These are phyloP conservation scores for Lordiphosa fenestrarum DNA, from an alignment of 2,888 invertebrate genomes.

Conservation along the genomic window DNA sequence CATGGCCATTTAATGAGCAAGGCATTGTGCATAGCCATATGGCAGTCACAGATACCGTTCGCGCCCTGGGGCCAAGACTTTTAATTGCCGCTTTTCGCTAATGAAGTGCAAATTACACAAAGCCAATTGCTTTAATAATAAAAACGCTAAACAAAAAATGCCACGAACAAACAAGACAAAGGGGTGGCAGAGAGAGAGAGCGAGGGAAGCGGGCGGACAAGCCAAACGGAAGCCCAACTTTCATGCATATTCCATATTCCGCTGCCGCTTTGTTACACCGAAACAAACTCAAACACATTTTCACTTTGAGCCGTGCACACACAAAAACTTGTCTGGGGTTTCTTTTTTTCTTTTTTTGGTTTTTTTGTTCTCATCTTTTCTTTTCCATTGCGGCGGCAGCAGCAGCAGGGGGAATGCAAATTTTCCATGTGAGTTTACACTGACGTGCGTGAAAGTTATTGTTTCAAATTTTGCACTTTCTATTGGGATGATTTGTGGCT, in stretches of 20 bases:
- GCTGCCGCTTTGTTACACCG: slow-evolving; percentile 38
- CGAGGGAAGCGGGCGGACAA: not conserved
- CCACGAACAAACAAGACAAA: slow-evolving; percentile 3
- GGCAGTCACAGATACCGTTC: no score
- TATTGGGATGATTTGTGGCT: slow-evolving; percentile 37
- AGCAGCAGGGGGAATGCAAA: slow-evolving; percentile 42
- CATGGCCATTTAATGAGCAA: slow-evolving; percentile 11
- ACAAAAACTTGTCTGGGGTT: slow-evolving; percentile 35
- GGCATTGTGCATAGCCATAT: not conserved
- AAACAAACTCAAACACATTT: slow-evolving; percentile 64
- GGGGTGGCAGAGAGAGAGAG: slow-evolving; percentile 10
- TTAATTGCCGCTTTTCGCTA: slow-evolving; percentile 17
- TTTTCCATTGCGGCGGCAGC: not conserved
- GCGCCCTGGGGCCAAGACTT: not conserved
- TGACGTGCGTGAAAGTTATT: slow-evolving; percentile 71
- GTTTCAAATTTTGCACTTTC: slow-evolving; percentile 68
- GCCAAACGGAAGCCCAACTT: slow-evolving; percentile 22
- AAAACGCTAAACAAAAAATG: slow-evolving; percentile 28
- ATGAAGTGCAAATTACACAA: slow-evolving; percentile 67
- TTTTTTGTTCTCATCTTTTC: slow-evolving; percentile 16
- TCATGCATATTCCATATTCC: slow-evolving; percentile 24
- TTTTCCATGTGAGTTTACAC: slow-evolving; percentile 65
- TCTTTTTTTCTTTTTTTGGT: slow-evolving; percentile 1
- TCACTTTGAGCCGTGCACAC: slow-evolving; percentile 46
- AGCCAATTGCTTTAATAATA: slow-evolving; percentile 44